Base-by-base conservation (phyloP, 2,888 invertebrate species). In the Drosophila acutilabella region DNA sequence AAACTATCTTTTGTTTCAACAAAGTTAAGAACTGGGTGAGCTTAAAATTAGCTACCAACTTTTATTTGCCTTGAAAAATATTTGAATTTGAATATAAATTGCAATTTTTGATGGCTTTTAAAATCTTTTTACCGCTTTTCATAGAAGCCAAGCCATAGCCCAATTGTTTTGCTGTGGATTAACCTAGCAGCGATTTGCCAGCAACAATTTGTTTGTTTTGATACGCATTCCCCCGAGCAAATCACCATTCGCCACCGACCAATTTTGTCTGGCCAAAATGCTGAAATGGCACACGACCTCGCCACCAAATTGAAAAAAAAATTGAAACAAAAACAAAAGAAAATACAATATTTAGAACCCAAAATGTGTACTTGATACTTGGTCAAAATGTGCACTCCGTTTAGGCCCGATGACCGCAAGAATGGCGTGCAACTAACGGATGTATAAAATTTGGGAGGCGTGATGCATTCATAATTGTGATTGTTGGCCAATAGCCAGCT, bases 241-340 rank as follows among this genome's bases (percentile, higher is more conserved):
- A 51, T 38, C 23, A 52, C 14, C 40, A n/a, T 69, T 20, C 13
- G 41, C 41, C 45, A n/a, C 18, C 30, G 1, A 6, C 11, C 26
- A 40, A 50, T 23, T 53, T 53, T 54, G 41, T 52, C 57, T 64
- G 51, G 66, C 57, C 64, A 14, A 47, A 56, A 56, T 20, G 40
- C 11, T 56, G 33, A 64, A 74, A 56, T 75, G 74, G 74, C 78
- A 64, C 74, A 75, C 78, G 74, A 78, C 78, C 74, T 78, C 74
- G 62, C 51, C 42, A 13, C 40, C 8, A 60, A 53, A 71, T 33
- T 44, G 38, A 66, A 61, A 58, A 50, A 40, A 2, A 30, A 26
- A 36, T 13, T 13, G 13, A 13, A 36, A 36, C 1, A 36, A 36
- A 33, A 13, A 36, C 11, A 13, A 36, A 36, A 13, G 2, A 36